Evolutionary conservation across 2,113 vertebrate genomes (phyloP).

Genomic region (Lepidothrix coronata): DNA sequence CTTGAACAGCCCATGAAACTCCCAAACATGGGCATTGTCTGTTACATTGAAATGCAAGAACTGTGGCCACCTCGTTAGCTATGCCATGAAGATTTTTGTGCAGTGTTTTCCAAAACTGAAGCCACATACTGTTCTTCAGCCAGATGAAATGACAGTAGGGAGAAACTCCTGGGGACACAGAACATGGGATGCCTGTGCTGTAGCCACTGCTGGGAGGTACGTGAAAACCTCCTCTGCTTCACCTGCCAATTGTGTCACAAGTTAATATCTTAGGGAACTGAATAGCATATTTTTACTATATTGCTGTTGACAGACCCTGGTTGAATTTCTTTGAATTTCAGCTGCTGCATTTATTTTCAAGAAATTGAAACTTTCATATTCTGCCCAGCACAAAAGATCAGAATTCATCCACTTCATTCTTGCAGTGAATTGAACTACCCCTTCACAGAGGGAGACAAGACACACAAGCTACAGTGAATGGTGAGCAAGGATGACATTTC

Average conservation of each 20-base stretch:
- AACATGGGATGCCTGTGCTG: not conserved
- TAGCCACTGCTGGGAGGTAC: fast-evolving
- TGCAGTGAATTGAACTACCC: not conserved
- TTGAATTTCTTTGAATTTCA: not conserved
- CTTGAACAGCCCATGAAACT: not conserved
- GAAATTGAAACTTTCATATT: not conserved
- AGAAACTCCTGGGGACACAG: not conserved
- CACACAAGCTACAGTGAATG: not conserved
- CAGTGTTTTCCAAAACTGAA: constrained; percentile 72
- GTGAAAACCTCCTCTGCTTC: not conserved
- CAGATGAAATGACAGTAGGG: constrained; percentile 56
- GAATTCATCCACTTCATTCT: not conserved
- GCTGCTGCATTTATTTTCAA: not conserved
- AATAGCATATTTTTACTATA: not conserved
- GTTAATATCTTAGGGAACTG: not conserved
- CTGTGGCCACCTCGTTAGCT: constrained; percentile 77
- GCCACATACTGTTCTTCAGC: constrained; percentile 79
- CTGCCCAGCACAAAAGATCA: not conserved
- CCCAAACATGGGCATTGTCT: not conserved
- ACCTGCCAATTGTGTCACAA: not conserved
- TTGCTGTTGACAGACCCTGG: not conserved
- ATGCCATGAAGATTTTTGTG: constrained; percentile 77
- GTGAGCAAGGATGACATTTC: not conserved
- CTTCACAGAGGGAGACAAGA: not conserved
- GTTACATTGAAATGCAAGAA: not conserved